phyloP scores from a whole-genome alignment of 1,140 invertebrate genomes.

The Sycobia sp. region DNA sequence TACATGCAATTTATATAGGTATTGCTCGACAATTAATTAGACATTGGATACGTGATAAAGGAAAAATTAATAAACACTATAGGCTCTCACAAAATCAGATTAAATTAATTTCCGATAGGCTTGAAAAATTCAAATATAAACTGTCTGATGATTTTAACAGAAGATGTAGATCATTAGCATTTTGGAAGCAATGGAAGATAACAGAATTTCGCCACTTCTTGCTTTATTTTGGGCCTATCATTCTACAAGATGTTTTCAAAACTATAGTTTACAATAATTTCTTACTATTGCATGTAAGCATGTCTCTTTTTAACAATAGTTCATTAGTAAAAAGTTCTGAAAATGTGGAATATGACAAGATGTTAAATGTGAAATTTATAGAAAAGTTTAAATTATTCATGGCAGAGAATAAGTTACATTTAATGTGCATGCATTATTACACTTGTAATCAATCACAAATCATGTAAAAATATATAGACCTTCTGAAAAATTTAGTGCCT shows the following conservation, averaged over 20 bases:
- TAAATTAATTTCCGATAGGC: slow-evolving; percentile 3
- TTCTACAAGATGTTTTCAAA: slow-evolving; percentile 35
- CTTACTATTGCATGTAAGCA: slow-evolving; percentile 33
- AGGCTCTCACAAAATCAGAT: slow-evolving; percentile 7
- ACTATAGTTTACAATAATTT: slow-evolving; percentile 35
- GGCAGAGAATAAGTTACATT: too few relatives aligned
- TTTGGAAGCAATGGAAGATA: slow-evolving; percentile 46
- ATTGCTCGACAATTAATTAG: slow-evolving; percentile 41
- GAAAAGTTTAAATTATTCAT: too few relatives aligned
- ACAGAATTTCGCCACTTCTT: slow-evolving; percentile 48
- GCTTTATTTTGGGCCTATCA: slow-evolving; percentile 45
- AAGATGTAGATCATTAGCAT: slow-evolving; percentile 40
- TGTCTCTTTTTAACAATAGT: slow-evolving; percentile 28
- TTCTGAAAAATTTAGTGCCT: slow-evolving; percentile 33
- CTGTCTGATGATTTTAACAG: too few relatives aligned
- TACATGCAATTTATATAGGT: slow-evolving; percentile 44
- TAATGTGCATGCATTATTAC: slow-evolving; percentile 41
- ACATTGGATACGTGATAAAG: slow-evolving; percentile 38
- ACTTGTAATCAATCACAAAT: slow-evolving; percentile 37
- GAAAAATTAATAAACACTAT: slow-evolving; percentile 25
- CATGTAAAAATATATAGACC: slow-evolving; percentile 31
- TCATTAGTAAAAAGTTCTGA: slow-evolving; percentile 3
- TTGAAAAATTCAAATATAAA: slow-evolving; percentile 20
- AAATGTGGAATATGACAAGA: neutral
- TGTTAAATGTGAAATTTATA: slow-evolving; percentile 33